Evolutionary conservation across 2,888 invertebrate species (phyloP).

Genomic region (Drosophila phalerata): DNA sequence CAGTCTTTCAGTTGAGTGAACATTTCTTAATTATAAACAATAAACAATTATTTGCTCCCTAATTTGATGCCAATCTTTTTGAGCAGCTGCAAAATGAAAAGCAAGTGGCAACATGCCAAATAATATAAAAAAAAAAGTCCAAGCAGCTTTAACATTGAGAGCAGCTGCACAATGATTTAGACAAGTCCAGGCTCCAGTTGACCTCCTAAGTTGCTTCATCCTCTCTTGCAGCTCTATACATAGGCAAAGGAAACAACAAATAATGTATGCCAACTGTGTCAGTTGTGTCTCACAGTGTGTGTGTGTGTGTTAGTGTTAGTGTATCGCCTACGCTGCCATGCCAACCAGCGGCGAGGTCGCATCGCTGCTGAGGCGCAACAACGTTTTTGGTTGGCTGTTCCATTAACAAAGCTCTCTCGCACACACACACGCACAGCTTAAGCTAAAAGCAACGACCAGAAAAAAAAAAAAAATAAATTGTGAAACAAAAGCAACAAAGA

Average conservation of each 20-base stretch:
- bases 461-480: conserved; percentile 63
- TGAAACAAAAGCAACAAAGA: conserved; percentile 80
- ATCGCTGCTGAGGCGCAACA: conserved; percentile 60
- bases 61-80: conserved; percentile 16
- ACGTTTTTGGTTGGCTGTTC: conserved; percentile 84
- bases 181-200: conserved; percentile 36
- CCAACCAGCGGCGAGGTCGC: conserved; percentile 79
- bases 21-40: conserved; percentile 23
- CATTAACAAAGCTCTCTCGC: conserved; percentile 65
- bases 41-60: conserved; percentile 28
- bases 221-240: conserved; percentile 29
- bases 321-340: conserved; percentile 71
- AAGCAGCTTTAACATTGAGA: conserved; percentile 55
- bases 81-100: conserved; percentile 61
- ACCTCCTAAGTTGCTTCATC: conserved; percentile 47
- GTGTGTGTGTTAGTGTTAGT: conserved; percentile 31
- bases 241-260: conserved; percentile 43
- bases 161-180: conserved; percentile 45
- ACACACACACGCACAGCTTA: conserved; percentile 30
- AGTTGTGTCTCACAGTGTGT: conserved; percentile 45
- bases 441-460: conserved; percentile 24
- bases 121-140: conserved; percentile 4
- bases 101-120: conserved; percentile 71
- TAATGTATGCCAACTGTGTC: conserved; percentile 68
- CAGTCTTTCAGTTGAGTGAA: conserved; percentile 12